These are phyloP conservation scores for Sebastes vulpes DNA, from an alignment of 2,797 vertebrate species.

Conservation along the genomic window DNA sequence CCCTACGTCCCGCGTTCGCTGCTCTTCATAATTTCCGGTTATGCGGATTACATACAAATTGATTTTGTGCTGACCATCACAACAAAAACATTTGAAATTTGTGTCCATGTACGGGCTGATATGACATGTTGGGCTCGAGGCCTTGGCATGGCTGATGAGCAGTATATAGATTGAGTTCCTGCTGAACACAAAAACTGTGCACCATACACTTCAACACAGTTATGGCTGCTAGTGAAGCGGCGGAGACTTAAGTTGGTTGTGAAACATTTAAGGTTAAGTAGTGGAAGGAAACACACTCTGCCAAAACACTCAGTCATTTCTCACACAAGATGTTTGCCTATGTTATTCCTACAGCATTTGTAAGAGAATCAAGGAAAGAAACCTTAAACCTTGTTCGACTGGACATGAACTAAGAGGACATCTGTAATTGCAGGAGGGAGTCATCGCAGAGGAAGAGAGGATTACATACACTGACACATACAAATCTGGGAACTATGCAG, in stretches of 20 bases:
- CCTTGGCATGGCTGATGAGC: constrained; percentile 5
- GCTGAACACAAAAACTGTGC: constrained; percentile 29
- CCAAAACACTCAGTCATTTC: constrained; percentile 47
- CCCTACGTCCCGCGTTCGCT: no score
- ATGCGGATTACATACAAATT: no score
- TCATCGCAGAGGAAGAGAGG: constrained; percentile 17
- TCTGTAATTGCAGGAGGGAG: constrained; percentile 33
- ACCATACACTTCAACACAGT: constrained; percentile 11
- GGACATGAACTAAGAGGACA: constrained; percentile 40
- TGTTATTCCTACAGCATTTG: constrained; percentile 31
- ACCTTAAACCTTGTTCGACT: constrained; percentile 46
- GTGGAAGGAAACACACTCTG: constrained; percentile 63
- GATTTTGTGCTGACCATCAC: no score
- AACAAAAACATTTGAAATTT: no score
- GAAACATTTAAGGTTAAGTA: constrained; percentile 59
- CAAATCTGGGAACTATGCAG: constrained; percentile 38
- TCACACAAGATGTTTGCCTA: constrained; percentile 37
- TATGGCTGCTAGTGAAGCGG: constrained; percentile 10
- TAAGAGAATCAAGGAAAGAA: constrained; percentile 35
- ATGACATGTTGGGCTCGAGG: constrained; percentile 49
- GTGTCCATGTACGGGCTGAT: not conserved
- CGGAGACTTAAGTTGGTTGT: constrained; percentile 34
- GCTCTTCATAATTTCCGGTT: no score
- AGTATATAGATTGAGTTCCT: constrained; percentile 31
- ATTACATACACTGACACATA: constrained; percentile 20